phyloP scores from a whole-genome alignment of 64 coral and sea anemone genomes.

The Pachyseris speciosa region DNA sequence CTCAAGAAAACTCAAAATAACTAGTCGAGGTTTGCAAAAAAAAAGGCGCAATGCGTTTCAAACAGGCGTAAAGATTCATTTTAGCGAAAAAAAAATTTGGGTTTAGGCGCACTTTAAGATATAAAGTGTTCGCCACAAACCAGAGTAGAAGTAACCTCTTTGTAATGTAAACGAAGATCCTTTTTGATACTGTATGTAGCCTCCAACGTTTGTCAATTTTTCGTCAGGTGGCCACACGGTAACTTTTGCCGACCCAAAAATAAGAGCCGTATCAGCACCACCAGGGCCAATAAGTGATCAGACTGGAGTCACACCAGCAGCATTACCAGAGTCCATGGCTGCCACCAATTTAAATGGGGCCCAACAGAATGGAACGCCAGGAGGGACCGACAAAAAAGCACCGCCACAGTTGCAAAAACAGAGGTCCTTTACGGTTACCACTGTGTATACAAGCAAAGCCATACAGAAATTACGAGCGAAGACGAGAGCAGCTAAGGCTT shows the following conservation, averaged over 20 bases:
- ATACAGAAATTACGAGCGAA: conserved; percentile 89
- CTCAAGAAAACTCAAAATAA: too few species aligned
- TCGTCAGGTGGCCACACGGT: neutral
- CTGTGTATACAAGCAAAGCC: conserved; percentile 80
- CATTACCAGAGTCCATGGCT: neutral
- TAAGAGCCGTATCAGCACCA: conserved; percentile 36
- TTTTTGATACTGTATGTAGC: too few species aligned
- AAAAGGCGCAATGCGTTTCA: too few species aligned
- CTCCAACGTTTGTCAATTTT: neutral
- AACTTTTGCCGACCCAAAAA: conserved; percentile 20
- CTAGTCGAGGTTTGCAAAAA: too few species aligned
- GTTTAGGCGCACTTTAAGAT: too few species aligned
- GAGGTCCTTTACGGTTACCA: conserved; percentile 86
- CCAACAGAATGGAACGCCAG: conserved; percentile 5
- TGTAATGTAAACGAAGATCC: too few species aligned
- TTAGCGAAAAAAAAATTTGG: too few species aligned
- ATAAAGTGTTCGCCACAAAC: too few species aligned
- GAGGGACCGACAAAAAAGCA: conserved; percentile 39
- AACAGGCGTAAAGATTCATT: too few species aligned
- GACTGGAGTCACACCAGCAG: conserved; percentile 8
- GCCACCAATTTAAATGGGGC: conserved; percentile 7
- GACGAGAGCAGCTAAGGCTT: conserved; percentile 76
- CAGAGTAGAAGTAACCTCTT: too few species aligned
- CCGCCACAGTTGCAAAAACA: conserved; percentile 66
- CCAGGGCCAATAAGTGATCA: conserved; percentile 4